Conservation (phyloP, 2,888 invertebrate genomes). For the Drosophila nr. medialis region DNA sequence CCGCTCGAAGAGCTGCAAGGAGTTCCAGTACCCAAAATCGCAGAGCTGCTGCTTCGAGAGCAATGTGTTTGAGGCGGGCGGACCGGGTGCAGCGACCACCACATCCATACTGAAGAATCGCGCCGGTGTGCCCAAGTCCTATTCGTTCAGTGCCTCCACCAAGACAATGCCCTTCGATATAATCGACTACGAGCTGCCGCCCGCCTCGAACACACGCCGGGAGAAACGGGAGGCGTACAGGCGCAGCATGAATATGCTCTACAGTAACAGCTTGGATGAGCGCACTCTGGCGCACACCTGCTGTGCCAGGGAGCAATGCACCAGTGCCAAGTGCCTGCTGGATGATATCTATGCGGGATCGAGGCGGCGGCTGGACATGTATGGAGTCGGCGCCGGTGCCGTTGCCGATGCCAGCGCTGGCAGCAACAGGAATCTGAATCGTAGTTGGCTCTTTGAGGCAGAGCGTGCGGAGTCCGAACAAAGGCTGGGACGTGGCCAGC, state of each 20-base stretch:
- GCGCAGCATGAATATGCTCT: constrained; percentile 81
- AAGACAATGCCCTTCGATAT: constrained; percentile 84
- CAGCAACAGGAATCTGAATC: constrained; percentile 80
- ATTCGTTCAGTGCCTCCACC: constrained; percentile 83
- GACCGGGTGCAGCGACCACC: constrained; percentile 46
- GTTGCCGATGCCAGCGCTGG: constrained; percentile 56
- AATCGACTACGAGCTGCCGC: constrained; percentile 84
- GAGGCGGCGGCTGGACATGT: constrained; percentile 42
- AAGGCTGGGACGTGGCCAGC: constrained; percentile 60
- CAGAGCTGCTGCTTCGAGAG: constrained; percentile 84
- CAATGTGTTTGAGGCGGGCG: constrained; percentile 73
- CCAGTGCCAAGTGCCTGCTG: constrained; percentile 83
- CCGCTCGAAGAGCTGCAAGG: constrained; percentile 83
- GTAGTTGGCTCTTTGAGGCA: constrained; percentile 79
- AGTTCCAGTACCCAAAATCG: constrained; percentile 84
- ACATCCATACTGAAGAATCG: constrained; percentile 82
- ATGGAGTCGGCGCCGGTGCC: constrained; percentile 14
- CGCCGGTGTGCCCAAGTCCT: constrained; percentile 83
- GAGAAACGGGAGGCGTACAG: constrained; percentile 82
- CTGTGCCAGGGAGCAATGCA: constrained; percentile 83
- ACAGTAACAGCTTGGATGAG: constrained; percentile 80
- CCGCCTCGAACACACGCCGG: constrained; percentile 74
- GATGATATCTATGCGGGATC: constrained; percentile 82
- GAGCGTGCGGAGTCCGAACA: constrained; percentile 73
- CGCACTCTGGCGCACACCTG: constrained; percentile 73